phyloP scores from a whole-genome alignment of 2,113 vertebrate species.

The Jaculus jaculus region DNA sequence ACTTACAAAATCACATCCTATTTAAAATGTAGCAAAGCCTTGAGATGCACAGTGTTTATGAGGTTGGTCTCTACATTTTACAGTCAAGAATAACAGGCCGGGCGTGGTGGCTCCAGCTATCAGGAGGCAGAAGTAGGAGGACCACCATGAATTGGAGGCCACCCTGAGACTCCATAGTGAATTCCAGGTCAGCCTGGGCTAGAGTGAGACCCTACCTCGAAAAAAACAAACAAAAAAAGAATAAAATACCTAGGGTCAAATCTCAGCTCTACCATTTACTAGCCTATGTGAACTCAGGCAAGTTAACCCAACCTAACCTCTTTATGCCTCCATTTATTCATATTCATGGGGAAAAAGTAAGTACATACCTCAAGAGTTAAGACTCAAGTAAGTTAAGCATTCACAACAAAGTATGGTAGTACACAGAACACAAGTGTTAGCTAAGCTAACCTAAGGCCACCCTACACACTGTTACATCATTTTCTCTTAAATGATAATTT shows the following conservation, averaged over 20 bases:
- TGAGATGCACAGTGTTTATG: not conserved
- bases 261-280: conserved; percentile 20
- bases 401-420: not conserved
- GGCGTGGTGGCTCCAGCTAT: no score
- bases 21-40: conserved; percentile 35
- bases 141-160: no score
- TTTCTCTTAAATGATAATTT: conserved; percentile 8
- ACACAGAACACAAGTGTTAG: not conserved
- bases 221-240: no score
- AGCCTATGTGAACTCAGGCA: not conserved
- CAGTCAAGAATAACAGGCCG: conserved; percentile 44
- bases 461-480: not conserved
- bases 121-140: no score
- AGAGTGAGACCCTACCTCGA: no score
- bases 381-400: conserved; percentile 57
- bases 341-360: conserved; percentile 49
- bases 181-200: no score
- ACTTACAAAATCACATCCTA: conserved; percentile 45
- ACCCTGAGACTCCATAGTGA: no score
- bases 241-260: conserved; percentile 11
- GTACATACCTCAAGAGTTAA: conserved; percentile 20
- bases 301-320: conserved; percentile 27
- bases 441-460: not conserved
- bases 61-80: not conserved
- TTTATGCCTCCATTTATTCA: conserved; percentile 26